phyloP scores from a whole-genome alignment of 2,113 vertebrate species.

The Macrotus californicus region DNA sequence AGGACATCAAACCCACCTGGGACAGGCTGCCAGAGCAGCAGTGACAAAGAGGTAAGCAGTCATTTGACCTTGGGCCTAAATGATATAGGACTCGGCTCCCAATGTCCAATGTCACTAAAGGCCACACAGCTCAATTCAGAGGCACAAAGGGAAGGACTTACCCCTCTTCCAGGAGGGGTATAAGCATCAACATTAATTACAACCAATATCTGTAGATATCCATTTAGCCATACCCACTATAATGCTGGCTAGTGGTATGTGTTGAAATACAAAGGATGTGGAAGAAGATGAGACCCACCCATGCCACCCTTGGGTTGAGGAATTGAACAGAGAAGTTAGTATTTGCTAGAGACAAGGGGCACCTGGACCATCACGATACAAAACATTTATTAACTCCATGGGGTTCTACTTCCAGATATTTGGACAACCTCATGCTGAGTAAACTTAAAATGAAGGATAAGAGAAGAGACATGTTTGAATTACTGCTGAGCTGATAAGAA shows the following conservation, averaged over 20 bases:
- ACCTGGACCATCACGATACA: neutral
- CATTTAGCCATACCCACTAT: fast-evolving
- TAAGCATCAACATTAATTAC: no score
- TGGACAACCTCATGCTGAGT: neutral
- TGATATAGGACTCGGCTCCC: neutral
- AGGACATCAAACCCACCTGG: neutral
- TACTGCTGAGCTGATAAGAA: neutral
- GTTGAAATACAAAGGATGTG: neutral
- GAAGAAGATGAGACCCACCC: no score
- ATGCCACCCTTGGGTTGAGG: neutral
- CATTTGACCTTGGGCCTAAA: neutral
- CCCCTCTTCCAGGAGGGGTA: neutral
- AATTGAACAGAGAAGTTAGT: neutral
- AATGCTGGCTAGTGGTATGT: neutral
- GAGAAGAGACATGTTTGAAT: neutral
- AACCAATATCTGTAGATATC: neutral
- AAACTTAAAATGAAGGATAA: neutral
- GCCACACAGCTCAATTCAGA: neutral
- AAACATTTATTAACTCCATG: neutral
- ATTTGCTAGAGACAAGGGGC: neutral
- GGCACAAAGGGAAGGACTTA: neutral
- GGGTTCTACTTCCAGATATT: neutral
- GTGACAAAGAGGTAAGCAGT: neutral
- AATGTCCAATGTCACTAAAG: neutral
- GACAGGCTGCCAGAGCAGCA: neutral